Base-by-base conservation (phyloP, 2,888 invertebrate genomes). In the Teinopalpus imperialis region DNA sequence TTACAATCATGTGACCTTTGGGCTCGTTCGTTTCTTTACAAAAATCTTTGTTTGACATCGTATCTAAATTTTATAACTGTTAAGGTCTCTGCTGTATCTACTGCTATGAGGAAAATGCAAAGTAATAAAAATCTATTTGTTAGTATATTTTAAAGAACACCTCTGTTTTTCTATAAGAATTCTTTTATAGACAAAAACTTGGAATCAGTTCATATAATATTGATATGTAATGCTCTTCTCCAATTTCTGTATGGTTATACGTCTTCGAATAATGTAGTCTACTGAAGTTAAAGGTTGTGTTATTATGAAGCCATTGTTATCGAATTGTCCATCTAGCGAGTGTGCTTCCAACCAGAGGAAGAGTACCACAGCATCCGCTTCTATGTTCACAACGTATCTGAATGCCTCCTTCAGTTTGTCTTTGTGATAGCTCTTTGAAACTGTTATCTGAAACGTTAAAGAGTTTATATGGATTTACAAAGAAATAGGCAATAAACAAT, bases 231-330 rank as follows among this genome's bases (percentile, higher is more conserved):
- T 79, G 4, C 74, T 62, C 5, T 66, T 58, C 43, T 73, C 50
- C 26, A 88, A 54, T 3, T 65, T 57, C 7, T 54, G 45, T 2
- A 67, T 54, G 4, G 63, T 45, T 9, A 81, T 51, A 1, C 63
- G 43, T 7, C 52, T 55, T 12, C 56, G 52, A 7, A 64, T 70
- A 2, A 58, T 39, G 40, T 69, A 86, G 10, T 48, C 59, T 0
- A 73, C 55, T 24, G 51, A 52, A 0, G 63, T 51, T 6, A 58
- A 51, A 1, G 72, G 59, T 8, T 74, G 63, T 0, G 86, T 80
- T 31, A 91, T 62, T 5, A 91, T 82, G 18, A 96, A 93, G 0
- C 96, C 96, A 74, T 97, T 96, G 56, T 94, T 93, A 0, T 92
- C 92, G 71, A 96, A 96, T 46, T 76, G 81, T 1, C 96, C 96